These are phyloP conservation scores for Chrysaora quinquecirrha DNA, from an alignment of 30 jellyfish, hydroid and myxozoan species.

Conservation along the genomic window DNA sequence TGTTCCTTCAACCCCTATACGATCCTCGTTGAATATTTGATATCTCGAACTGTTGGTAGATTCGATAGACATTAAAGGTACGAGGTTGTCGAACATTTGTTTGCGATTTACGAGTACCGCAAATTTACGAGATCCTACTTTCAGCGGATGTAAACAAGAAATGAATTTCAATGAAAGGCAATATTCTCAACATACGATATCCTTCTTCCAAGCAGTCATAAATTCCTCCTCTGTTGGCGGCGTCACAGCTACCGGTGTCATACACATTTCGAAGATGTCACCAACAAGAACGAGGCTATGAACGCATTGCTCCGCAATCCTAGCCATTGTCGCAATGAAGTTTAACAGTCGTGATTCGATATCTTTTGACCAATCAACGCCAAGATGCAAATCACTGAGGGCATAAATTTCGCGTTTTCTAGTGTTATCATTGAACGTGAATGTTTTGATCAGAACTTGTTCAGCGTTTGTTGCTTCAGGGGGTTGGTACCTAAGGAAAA, in stretches of 20 bases:
- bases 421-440: conserved; percentile 24
- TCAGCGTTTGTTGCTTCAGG: conserved; percentile 40
- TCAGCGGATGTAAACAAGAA: no score
- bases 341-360: conserved; percentile 34
- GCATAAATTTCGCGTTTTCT: conserved; percentile 38
- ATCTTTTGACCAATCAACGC: conserved; percentile 44
- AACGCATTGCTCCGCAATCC: conserved; percentile 24
- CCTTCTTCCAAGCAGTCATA: conserved; percentile 36
- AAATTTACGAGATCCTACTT: no score
- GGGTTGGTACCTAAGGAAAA: conserved; percentile 21
- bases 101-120: no score
- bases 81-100: no score
- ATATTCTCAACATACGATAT: conserved; percentile 52
- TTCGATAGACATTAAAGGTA: no score
- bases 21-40: no score
- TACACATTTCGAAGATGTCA: conserved; percentile 46
- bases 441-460: conserved; percentile 22
- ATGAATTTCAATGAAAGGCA: no score
- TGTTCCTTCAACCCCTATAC: no score
- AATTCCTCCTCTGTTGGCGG: conserved; percentile 55
- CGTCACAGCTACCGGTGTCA: conserved; percentile 37
- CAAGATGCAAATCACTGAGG: conserved; percentile 60
- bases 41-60: no score
- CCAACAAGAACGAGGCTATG: conserved; percentile 54
- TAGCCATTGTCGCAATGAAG: conserved; percentile 19